A percentile compares a stretch with the other conserved stretches of the same genome.
Evolutionary conservation across 2,797 vertebrate genomes (phyloP).

Genomic region (Strix occidentalis): DNA sequence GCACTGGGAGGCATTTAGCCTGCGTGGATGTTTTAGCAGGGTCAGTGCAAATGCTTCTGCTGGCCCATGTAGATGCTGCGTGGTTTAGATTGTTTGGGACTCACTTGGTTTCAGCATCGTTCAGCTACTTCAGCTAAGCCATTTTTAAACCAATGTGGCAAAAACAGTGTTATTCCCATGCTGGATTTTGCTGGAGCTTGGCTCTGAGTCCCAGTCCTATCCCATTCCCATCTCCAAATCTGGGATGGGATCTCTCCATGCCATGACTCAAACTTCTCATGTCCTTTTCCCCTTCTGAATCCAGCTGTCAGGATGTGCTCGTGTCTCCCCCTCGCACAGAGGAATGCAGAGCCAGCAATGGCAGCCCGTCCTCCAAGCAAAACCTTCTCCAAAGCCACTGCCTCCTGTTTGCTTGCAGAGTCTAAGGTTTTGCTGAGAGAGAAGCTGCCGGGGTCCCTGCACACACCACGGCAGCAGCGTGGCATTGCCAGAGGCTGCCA

Average conservation of each 20-base stretch:
- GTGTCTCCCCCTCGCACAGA: conserved; percentile 54
- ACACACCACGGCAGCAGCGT: not conserved
- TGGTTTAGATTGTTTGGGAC: conserved; percentile 18
- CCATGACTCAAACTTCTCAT: conserved; percentile 64
- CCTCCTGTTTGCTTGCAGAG: not conserved
- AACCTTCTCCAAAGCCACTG: conserved; percentile 53
- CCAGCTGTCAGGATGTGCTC: conserved; percentile 57
- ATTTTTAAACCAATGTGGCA: conserved; percentile 28
- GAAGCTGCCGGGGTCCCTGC: not conserved
- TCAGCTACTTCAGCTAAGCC: conserved; percentile 7
- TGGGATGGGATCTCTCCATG: conserved; percentile 52
- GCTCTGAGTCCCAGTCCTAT: not conserved
- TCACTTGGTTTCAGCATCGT: not conserved
- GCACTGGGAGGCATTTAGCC: not conserved
- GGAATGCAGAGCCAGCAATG: conserved; percentile 45
- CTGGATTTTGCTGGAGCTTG: conserved; percentile 39
- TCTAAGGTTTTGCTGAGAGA: conserved; percentile 17
- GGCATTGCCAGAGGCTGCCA: not conserved
- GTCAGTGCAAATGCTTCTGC: not conserved
- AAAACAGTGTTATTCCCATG: conserved; percentile 1
- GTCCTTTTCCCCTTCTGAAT: conserved; percentile 62
- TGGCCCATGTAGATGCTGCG: rapidly evolving
- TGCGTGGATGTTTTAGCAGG: not conserved
- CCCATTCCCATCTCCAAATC: conserved; percentile 16
- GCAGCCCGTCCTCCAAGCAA: conserved; percentile 46